Evolutionary conservation across 2,113 vertebrate genomes (phyloP).

Genomic region (Hemibagrus wyckioides): DNA sequence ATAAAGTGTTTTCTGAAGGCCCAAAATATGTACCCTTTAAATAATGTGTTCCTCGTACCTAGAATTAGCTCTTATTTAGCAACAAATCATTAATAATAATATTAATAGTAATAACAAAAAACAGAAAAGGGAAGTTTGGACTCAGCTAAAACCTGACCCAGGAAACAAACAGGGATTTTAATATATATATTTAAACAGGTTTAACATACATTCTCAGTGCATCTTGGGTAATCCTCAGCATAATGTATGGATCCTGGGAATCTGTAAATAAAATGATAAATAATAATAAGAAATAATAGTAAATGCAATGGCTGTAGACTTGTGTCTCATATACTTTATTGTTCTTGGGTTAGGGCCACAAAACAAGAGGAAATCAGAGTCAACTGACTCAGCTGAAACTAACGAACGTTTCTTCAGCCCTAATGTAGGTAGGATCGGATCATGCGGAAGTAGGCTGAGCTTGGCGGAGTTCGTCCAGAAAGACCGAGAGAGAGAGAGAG

Average conservation of each 20-base stretch:
- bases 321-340: background rate
- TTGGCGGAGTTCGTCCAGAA: background rate
- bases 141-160: background rate
- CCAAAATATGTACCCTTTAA: background rate
- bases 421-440: too few species aligned
- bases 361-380: background rate
- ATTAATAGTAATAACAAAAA: background rate
- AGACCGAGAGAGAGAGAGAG: background rate
- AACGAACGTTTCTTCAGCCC: background rate
- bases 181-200: background rate
- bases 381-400: slow-evolving; percentile 5
- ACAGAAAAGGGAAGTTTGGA: background rate
- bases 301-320: background rate
- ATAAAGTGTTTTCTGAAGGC: background rate
- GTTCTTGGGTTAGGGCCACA: too few species aligned
- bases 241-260: background rate
- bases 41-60: background rate
- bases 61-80: too few species aligned
- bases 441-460: background rate
- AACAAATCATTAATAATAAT: too few species aligned
- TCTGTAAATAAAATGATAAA: too few species aligned
- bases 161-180: background rate
- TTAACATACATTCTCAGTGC: background rate
- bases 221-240: background rate
- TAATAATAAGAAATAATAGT: too few species aligned